Conservation (phyloP, 2,888 invertebrate species). For the Pseudolycoriella hygida region DNA sequence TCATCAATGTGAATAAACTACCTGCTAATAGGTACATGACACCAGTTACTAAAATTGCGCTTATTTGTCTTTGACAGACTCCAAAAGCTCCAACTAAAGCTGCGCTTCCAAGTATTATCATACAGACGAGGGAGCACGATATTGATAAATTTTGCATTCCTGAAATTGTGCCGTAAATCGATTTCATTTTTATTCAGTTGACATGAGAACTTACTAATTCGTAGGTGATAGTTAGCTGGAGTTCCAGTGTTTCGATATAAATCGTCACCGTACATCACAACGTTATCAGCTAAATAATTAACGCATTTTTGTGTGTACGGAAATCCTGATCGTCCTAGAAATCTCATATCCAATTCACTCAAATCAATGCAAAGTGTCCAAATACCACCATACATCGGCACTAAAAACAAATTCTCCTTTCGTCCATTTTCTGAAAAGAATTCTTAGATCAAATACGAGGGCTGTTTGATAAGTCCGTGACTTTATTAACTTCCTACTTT, state of each 20-base stretch:
- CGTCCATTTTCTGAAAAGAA: conserved; percentile 11
- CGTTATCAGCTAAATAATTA: conserved; percentile 57
- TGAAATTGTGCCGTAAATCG: conserved; percentile 21
- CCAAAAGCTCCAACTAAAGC: conserved; percentile 80
- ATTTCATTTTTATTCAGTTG: neutral
- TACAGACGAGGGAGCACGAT: conserved; percentile 81
- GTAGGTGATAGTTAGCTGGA: conserved; percentile 20
- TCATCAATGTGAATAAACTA: conserved; percentile 23
- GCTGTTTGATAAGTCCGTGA: no score
- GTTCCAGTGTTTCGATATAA: no score
- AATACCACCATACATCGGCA: conserved; percentile 80
- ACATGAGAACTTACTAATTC: conserved; percentile 23
- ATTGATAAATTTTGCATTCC: conserved; percentile 94
- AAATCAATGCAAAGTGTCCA: conserved; percentile 77
- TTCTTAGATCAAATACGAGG: neutral
- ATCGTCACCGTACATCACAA: conserved; percentile 19
- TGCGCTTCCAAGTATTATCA: conserved; percentile 74
- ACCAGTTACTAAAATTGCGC: conserved; percentile 82
- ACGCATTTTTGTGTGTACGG: conserved; percentile 54
- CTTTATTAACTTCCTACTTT: neutral
- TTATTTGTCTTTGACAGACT: conserved; percentile 77
- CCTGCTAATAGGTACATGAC: conserved; percentile 89
- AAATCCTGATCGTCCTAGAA: conserved; percentile 45
- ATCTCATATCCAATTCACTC: conserved; percentile 55
- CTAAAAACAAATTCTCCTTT: conserved; percentile 42